Conservation (phyloP, 1,140 invertebrate species). For the Popillia japonica region DNA sequence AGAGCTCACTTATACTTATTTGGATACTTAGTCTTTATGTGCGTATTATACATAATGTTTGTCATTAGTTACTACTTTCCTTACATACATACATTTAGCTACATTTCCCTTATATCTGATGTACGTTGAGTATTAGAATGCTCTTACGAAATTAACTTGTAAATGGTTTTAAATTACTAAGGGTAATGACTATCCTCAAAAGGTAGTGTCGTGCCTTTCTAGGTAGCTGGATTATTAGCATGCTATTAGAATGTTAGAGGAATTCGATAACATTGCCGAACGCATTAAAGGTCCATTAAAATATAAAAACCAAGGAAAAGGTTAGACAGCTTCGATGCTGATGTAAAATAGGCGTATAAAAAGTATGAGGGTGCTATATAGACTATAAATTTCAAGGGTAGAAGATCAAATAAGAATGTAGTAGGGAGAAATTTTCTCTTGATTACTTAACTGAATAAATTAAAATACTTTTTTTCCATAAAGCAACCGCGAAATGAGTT, state of each 20-base stretch:
- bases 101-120: no score
- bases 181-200: background rate
- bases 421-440: background rate
- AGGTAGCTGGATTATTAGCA: background rate
- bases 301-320: background rate
- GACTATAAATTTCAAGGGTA: background rate
- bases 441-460: background rate
- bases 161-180: background rate
- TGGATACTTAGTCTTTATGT: no score
- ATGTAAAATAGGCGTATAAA: background rate
- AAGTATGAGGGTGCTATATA: background rate
- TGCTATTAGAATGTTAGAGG: constrained; percentile 16
- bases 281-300: constrained; percentile 20
- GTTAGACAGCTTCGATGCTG: background rate
- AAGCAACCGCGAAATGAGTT: no score
- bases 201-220: background rate
- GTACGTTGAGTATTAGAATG: constrained; percentile 6
- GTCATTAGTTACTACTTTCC: no score
- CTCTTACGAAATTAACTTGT: background rate
- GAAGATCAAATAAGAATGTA: background rate
- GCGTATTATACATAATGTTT: no score
- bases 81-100: no score
- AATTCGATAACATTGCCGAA: background rate
- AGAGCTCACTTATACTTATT: no score
- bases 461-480: no score